phyloP scores from a whole-genome alignment of 2,888 invertebrate species.

The Orthosia gracilis region DNA sequence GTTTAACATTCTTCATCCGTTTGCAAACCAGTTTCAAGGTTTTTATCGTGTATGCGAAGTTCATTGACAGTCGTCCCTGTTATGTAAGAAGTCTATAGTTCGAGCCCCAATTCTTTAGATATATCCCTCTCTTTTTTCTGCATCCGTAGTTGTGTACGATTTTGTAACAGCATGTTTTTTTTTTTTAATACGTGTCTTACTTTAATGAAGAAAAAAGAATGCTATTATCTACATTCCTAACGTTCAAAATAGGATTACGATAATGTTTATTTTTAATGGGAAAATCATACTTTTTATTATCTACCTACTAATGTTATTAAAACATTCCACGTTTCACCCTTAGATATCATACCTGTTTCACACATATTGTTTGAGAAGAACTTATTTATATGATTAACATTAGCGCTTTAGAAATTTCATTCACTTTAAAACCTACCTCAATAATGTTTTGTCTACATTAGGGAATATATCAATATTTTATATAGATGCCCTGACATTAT shows the following conservation, averaged over 20 bases:
- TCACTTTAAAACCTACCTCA: not conserved
- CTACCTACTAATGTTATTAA: constrained; percentile 19
- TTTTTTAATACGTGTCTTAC: not conserved
- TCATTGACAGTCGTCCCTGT: constrained; percentile 64
- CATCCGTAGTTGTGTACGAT: not conserved
- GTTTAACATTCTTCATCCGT: constrained; percentile 64
- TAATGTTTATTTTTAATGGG: constrained; percentile 7
- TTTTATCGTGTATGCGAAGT: constrained; percentile 59
- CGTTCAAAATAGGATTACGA: not conserved
- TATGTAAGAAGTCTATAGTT: constrained; percentile 20
- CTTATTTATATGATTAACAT: not conserved
- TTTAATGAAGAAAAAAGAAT: not conserved
- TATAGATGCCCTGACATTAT: not conserved
- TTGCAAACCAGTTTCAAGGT: constrained; percentile 67
- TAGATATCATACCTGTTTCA: not conserved
- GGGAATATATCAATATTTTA: not conserved
- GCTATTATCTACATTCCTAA: not conserved
- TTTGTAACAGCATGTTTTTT: not conserved
- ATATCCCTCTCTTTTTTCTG: not conserved
- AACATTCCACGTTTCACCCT: constrained; percentile 6
- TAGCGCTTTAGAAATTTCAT: not conserved
- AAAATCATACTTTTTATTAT: not conserved
- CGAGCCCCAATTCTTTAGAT: not conserved
- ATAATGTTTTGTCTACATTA: not conserved
- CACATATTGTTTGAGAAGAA: not conserved